Evolutionary conservation across 2,113 vertebrate genomes (phyloP).

Genomic region (Australoheros scitulus): DNA sequence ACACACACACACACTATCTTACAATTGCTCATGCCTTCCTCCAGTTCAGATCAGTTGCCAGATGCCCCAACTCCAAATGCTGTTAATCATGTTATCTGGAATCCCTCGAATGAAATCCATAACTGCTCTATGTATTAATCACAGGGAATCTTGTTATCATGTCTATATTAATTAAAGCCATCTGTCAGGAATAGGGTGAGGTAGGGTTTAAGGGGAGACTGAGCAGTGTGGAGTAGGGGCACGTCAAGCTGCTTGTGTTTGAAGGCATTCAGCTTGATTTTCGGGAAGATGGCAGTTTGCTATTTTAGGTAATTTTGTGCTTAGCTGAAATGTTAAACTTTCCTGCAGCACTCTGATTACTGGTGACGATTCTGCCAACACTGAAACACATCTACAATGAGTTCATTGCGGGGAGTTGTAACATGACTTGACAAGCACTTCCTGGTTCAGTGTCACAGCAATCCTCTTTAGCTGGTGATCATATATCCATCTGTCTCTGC

Average conservation of each 20-base stretch:
- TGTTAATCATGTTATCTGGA: constrained; percentile 81
- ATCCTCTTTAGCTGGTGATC: constrained; percentile 74
- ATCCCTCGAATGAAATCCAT: constrained; percentile 81
- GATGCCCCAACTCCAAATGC: constrained; percentile 70
- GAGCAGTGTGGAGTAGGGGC: constrained; percentile 11
- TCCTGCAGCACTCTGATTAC: constrained; percentile 23
- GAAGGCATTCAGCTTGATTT: constrained; percentile 37
- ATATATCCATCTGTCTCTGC: constrained; percentile 71
- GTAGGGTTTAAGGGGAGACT: constrained; percentile 25
- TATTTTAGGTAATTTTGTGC: constrained; percentile 51
- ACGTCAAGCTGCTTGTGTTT: constrained; percentile 38
- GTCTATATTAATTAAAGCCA: constrained; percentile 82
- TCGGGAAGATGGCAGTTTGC: constrained; percentile 28
- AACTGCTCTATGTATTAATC: constrained; percentile 82
- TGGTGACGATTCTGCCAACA: constrained; percentile 25
- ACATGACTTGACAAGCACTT: constrained; percentile 70
- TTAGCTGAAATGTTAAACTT: constrained; percentile 46
- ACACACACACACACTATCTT: constrained; percentile 23
- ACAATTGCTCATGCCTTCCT: constrained; percentile 43
- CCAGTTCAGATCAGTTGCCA: constrained; percentile 68
- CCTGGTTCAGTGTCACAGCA: constrained; percentile 68
- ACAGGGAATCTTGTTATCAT: constrained; percentile 80
- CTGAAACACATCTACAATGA: constrained; percentile 35
- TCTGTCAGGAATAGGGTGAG: constrained; percentile 71
- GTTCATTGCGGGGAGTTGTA: constrained; percentile 39